phyloP scores from a whole-genome alignment of 2,888 invertebrate genomes.

The Cataglyphis cursor region DNA sequence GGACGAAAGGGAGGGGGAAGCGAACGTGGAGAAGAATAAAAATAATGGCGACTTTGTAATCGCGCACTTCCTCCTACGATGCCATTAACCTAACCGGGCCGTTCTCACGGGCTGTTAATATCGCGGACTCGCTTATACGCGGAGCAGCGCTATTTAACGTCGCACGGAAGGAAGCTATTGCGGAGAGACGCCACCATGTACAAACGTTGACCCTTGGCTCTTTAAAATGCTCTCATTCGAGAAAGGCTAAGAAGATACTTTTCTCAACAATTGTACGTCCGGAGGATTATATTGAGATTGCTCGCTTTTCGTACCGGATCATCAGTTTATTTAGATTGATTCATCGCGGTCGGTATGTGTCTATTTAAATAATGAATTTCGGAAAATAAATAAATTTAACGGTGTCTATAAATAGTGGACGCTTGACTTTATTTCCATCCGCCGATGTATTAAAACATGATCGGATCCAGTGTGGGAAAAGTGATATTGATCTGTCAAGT shows the following conservation, averaged over 20 bases:
- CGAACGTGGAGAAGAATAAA: constrained; percentile 43
- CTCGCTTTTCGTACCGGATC: not conserved
- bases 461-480: not conserved
- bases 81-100: constrained; percentile 77
- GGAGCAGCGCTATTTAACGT: constrained; percentile 69
- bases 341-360: not conserved
- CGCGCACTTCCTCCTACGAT: constrained; percentile 76
- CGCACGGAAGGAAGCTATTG: constrained; percentile 73
- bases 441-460: not conserved
- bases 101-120: constrained; percentile 82
- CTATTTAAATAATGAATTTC: not conserved
- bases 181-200: constrained; percentile 48
- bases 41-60: constrained; percentile 71
- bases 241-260: constrained; percentile 38
- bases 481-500: not conserved
- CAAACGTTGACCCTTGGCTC: constrained; percentile 52
- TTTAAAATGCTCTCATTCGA: constrained; percentile 27
- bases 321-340: not conserved
- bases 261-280: not conserved
- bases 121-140: constrained; percentile 64
- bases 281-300: not conserved
- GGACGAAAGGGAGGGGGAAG: constrained; percentile 11
- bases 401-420: not conserved
- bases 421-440: not conserved
- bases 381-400: not conserved